Evolutionary conservation across 2,797 vertebrate species (phyloP), one percentile per base, ranked within the genome.

Genomic region (Danio jaintianensis): DNA sequence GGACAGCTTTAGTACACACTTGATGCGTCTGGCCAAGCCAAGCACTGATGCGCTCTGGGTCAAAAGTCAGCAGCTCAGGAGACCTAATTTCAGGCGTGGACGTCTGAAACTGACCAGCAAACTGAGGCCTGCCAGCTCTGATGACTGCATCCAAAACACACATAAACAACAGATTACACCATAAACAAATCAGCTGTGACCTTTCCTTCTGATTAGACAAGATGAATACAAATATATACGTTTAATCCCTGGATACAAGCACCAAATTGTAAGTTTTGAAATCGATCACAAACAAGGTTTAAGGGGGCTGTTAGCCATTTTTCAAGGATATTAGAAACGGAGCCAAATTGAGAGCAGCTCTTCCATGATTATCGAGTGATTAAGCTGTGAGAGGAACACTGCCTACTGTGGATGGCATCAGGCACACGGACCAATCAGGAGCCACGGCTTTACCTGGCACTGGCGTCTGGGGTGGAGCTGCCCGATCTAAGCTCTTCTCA

Each of bases 21-120:
- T 78, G 64, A 4, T 62, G 67, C 75, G 86, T 85, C 81, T 93
- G 92, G 43, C 90, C 89, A 10, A 95, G 92, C 94, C 94, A 95
- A 62, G 90, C 93, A 72, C 91, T 89, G 64, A 95, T 90, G 0
- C 92, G 91, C 5, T 89, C 80, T 0, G 89, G 86, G 16, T 92
- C 91, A 9, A 92, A 94, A 80, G 84, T 59, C 18, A 86, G 0
- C 0, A 79, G 83, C 38, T 89, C 86, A 0, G 42, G 2, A 15
- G 77, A 67, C 29, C 52, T 58, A 1, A 63, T 5, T 6, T 82
- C 81, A 0, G 91, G 88, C 7, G 89, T 90, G 0, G 88, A 92
- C 20, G 86, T 87, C n/a, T n/a, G 58, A 88, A 86, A 88, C 9
- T 45, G 76, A 7, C 11, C 4, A 0, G 9, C 7, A 16, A 13